Conservation (phyloP, 2,888 invertebrate genomes). For the Dolomedes plantarius region DNA sequence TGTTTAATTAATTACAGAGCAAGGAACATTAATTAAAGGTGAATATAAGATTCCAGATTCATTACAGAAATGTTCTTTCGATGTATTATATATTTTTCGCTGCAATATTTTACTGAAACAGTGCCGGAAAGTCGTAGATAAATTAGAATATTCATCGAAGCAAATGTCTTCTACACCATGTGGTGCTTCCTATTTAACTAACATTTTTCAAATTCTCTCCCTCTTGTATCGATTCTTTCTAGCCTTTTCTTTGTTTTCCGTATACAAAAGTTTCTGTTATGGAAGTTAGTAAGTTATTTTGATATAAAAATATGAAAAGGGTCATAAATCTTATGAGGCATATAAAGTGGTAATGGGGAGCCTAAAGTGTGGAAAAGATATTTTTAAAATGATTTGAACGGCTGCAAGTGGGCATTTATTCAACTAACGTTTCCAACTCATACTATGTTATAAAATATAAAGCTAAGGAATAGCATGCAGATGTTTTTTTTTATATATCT, state of each 20-base stretch:
- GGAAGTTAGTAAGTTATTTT: not conserved
- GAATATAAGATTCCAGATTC: too few species aligned
- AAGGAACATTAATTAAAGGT: too few species aligned
- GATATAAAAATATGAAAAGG: not conserved
- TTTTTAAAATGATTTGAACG: too few species aligned
- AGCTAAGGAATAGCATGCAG: too few species aligned
- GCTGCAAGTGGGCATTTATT: too few species aligned
- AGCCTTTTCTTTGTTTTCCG: not conserved
- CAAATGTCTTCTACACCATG: not conserved
- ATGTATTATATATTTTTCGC: too few species aligned
- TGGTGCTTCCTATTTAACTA: not conserved
- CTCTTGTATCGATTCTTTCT: not conserved
- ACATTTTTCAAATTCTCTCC: slow-evolving; percentile 10
- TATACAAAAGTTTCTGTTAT: not conserved
- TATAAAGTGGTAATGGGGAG: not conserved
- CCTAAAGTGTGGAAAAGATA: not conserved
- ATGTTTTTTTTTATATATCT: too few species aligned
- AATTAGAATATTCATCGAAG: not conserved
- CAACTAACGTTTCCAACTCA: too few species aligned
- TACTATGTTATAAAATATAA: too few species aligned
- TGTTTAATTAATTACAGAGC: too few species aligned
- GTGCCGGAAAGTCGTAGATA: not conserved
- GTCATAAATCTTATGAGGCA: not conserved
- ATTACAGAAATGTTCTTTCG: too few species aligned
- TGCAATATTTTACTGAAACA: not conserved